Evolutionary conservation across 2,888 invertebrate genomes (phyloP).

Genomic region (Spisula solida): DNA sequence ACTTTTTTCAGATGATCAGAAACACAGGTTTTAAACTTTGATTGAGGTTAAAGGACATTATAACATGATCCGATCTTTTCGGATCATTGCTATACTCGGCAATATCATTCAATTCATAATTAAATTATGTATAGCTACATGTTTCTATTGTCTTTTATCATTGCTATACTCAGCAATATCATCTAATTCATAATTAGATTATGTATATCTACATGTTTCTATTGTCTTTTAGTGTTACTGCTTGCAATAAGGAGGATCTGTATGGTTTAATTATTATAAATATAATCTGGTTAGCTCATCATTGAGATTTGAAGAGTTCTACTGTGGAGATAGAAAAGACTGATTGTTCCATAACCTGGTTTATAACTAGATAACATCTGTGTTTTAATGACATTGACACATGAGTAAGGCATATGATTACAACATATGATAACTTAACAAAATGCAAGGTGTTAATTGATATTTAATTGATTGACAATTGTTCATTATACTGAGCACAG

Average conservation of each 20-base stretch:
- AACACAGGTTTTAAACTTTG: too few species aligned
- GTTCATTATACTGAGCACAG: background rate
- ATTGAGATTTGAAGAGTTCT: background rate
- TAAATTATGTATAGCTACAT: background rate
- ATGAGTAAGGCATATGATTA: conserved; percentile 30
- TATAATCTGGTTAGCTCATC: conserved; percentile 10
- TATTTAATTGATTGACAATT: conserved; percentile 46
- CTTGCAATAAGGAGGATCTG: background rate
- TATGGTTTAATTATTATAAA: conserved; percentile 29
- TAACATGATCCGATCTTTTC: too few species aligned
- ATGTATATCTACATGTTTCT: background rate
- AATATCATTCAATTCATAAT: background rate
- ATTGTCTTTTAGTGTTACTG: background rate
- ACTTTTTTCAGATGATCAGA: too few species aligned
- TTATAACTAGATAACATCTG: background rate
- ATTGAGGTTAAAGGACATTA: too few species aligned
- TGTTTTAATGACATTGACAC: conserved; percentile 26
- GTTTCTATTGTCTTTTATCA: background rate
- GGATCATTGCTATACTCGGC: background rate
- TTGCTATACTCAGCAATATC: background rate
- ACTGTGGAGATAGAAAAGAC: background rate
- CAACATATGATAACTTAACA: background rate
- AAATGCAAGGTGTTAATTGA: conserved; percentile 60
- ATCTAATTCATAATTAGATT: background rate
- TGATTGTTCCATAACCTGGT: background rate